phyloP scores from a whole-genome alignment of 2,113 vertebrate genomes.

The Gallinago undulata region DNA sequence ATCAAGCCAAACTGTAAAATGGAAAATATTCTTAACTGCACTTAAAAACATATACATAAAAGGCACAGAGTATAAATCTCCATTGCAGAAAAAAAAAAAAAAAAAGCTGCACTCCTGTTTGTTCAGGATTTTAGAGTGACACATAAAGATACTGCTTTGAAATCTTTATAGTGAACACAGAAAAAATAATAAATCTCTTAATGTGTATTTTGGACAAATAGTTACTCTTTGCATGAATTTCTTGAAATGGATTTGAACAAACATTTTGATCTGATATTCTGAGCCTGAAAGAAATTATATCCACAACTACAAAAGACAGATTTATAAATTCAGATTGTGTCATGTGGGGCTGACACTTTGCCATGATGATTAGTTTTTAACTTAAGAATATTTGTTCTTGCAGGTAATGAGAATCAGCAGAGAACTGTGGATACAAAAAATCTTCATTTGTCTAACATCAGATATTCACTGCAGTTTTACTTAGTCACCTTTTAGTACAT shows the following conservation, averaged over 20 bases:
- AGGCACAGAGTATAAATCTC: neutral
- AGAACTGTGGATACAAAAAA: neutral
- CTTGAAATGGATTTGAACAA: neutral
- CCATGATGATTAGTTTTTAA: constrained; percentile 31
- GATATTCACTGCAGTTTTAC: neutral
- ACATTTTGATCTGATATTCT: constrained; percentile 1
- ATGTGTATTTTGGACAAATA: neutral
- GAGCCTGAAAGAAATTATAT: neutral
- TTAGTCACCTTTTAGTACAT: neutral
- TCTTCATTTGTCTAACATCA: neutral
- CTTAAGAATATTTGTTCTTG: constrained; percentile 5
- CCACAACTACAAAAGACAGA: neutral
- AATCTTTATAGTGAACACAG: neutral
- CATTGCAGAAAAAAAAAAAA: neutral
- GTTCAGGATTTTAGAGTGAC: neutral
- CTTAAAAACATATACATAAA: neutral
- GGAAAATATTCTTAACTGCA: neutral
- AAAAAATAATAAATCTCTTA: neutral
- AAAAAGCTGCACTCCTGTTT: neutral
- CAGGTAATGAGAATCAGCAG: neutral
- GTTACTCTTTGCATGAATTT: neutral
- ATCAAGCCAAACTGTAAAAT: neutral
- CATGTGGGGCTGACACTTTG: neutral
- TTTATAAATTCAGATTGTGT: neutral
- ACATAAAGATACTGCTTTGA: neutral